phyloP scores from a whole-genome alignment of 1,140 invertebrate species.

The Cydia splendana region DNA sequence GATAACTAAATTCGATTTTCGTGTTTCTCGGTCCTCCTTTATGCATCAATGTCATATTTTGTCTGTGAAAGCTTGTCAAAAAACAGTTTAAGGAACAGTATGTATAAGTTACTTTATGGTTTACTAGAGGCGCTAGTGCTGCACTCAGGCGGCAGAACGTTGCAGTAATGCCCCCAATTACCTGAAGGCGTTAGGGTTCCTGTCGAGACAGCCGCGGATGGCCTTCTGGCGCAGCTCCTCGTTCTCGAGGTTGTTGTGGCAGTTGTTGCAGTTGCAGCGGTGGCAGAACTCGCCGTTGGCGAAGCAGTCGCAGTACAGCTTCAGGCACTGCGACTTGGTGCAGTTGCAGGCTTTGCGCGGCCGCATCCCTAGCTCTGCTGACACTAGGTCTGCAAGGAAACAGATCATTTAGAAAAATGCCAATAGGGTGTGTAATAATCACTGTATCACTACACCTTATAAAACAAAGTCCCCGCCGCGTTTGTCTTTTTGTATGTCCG shows the following conservation, averaged over 20 bases:
- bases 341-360: slow-evolving; percentile 98
- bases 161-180: no score
- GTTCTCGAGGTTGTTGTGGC: slow-evolving; percentile 97
- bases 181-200: slow-evolving; percentile 88
- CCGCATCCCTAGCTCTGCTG: slow-evolving; percentile 57
- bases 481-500: no score
- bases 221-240: slow-evolving; percentile 97
- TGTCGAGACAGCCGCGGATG: slow-evolving; percentile 94
- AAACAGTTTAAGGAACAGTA: no score
- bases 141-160: no score
- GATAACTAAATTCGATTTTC: no score
- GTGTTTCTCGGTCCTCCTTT: no score
- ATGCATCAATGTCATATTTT: no score
- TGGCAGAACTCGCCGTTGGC: slow-evolving; percentile 99
- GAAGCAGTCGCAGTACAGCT: slow-evolving; percentile 99
- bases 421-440: neutral
- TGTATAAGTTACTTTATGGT: no score
- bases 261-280: slow-evolving; percentile 99
- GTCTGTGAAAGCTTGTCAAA: no score
- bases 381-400: slow-evolving; percentile 44
- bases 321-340: slow-evolving; percentile 99
- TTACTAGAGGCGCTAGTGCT: no score
- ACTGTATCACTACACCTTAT: no score
- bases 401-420: neutral
- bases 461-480: no score